Conservation (phyloP, 2,797 vertebrate genomes). For the Psittacula derbiana region DNA sequence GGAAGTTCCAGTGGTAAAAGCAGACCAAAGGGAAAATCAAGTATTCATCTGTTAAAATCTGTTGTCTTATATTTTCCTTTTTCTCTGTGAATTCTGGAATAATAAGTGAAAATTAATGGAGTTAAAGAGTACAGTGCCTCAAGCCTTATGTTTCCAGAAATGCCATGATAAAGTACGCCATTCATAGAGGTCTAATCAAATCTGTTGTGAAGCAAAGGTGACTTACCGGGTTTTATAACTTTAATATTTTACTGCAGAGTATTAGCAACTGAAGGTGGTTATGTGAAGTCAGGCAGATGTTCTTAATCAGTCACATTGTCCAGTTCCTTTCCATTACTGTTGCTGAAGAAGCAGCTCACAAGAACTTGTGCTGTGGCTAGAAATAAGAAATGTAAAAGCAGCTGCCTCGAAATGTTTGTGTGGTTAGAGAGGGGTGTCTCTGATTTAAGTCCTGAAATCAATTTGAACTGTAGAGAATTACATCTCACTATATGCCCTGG, state of each 20-base stretch:
- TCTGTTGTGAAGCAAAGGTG: background rate
- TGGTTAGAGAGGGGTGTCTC: background rate
- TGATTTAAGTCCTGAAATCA: background rate
- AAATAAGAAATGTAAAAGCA: background rate
- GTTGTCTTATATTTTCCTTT: background rate
- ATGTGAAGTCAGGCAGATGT: background rate
- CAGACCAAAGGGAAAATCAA: background rate
- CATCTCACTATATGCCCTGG: background rate
- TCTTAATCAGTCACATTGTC: background rate
- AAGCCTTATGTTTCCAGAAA: background rate
- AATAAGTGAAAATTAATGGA: slow-evolving; percentile 11
- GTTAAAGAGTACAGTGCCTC: background rate
- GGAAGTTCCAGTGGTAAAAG: background rate
- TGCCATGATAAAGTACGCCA: background rate
- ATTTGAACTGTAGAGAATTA: background rate
- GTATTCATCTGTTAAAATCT: background rate
- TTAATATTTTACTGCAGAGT: background rate
- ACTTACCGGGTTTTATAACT: background rate
- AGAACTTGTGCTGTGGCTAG: background rate
- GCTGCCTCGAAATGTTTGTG: background rate
- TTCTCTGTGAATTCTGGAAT: background rate
- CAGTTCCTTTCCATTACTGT: background rate
- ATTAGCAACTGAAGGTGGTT: background rate
- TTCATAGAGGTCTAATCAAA: background rate
- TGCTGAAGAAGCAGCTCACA: background rate